phyloP scores from a whole-genome alignment of 2,888 invertebrate genomes.

The Pseudanteris insignis region DNA sequence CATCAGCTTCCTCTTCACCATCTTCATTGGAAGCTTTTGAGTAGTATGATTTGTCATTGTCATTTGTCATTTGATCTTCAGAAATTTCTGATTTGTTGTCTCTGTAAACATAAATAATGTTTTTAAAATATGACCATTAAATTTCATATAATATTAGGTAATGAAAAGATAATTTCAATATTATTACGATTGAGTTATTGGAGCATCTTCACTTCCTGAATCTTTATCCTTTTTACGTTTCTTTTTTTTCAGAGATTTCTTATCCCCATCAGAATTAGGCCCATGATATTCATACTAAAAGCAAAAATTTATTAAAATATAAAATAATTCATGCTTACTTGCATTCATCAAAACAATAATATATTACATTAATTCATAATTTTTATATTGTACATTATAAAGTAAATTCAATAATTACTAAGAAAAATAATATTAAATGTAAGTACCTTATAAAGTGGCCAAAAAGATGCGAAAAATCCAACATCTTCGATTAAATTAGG shows the following conservation, averaged over 20 bases:
- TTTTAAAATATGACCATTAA: no score
- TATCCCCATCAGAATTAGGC: constrained; percentile 68
- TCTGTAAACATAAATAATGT: no score
- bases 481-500: constrained; percentile 99
- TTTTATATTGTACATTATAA: background rate
- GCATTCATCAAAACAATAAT: no score
- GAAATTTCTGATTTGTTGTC: constrained; percentile 44
- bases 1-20: constrained; percentile 43
- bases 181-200: constrained; percentile 26
- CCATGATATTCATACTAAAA: constrained; percentile 83
- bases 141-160: no score
- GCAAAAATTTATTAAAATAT: no score
- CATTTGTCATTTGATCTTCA: constrained; percentile 42
- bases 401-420: no score
- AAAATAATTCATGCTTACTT: no score
- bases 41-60: constrained; percentile 37
- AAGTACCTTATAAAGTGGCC: constrained; percentile 93
- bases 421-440: no score
- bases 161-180: background rate
- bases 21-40: constrained; percentile 48
- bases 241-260: constrained; percentile 73
- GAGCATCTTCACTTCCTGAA: constrained; percentile 78
- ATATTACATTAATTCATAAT: background rate
- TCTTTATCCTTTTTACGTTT: constrained; percentile 83
- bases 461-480: constrained; percentile 98